Evolutionary conservation across 1,140 invertebrate genomes (phyloP), one percentile per base, ranked within the genome.

Genomic region (Hyles vespertilio): DNA sequence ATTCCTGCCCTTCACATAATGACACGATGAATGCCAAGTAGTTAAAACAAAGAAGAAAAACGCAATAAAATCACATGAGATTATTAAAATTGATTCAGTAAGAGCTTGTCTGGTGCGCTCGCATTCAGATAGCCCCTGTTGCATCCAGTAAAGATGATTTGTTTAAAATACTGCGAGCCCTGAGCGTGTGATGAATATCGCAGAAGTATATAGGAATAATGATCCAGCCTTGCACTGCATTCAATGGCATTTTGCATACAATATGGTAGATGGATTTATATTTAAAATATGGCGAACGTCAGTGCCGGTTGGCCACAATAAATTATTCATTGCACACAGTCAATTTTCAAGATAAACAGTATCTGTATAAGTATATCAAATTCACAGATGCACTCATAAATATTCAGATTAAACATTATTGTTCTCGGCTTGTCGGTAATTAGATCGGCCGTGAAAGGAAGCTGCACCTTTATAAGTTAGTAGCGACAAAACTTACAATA

Each of bases 201-300:
- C 78, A 64, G 68, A 69, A 78, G 77, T 75, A 79, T 84, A 88
- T 84, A 84, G 72, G 81, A 84, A 89, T 89, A 89, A 89, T 89
- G 85, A 89, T 86, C 81, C 83, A 71, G 83, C 69, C 83, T 81
- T 84, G 80, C 81, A 83, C 84, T 75, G 85, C 77, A 84, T 88
- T 88, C 84, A 88, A 88, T 88, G 79, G 82, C 76, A 83, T 88
- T 88, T 88, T 88, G 85, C 85, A 87, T 88, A 88, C 85, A 88
- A 87, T 88, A 88, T 84, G 81, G 78, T 81, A 74, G 82, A 88
- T 85, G 82, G 80, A 87, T 89, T 86, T 87, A 89, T 89, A 89
- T 87, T 54, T 89, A 89, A 89, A 87, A 84, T 89, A 89, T 87
- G 79, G 81, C 79, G 67, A 84, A 84, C 78, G 81, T 88, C 85